Evolutionary conservation across 2,888 invertebrate species (phyloP).

Genomic region (Amphipyra tragopoginis): DNA sequence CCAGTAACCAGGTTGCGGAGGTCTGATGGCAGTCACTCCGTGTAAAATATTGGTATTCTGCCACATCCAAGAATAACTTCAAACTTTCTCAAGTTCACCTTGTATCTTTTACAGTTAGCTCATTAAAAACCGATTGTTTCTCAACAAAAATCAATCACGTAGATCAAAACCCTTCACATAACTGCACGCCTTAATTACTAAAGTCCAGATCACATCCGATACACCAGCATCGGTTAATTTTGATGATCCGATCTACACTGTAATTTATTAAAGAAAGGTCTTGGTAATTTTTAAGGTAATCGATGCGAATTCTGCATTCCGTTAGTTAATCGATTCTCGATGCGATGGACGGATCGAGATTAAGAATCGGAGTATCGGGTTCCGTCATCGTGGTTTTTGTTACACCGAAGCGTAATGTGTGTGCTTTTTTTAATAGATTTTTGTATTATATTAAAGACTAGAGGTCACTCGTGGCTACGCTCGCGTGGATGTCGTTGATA

Average conservation of each 20-base stretch:
- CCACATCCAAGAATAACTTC: too few relatives aligned
- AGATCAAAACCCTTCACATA: conserved; percentile 22
- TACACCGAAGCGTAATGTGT: conserved; percentile 54
- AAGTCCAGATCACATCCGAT: conserved; percentile 38
- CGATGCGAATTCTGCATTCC: conserved; percentile 68
- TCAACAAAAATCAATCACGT: conserved; percentile 45
- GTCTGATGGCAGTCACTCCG: too few relatives aligned
- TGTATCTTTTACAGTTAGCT: conserved; percentile 7
- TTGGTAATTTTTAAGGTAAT: conserved; percentile 57
- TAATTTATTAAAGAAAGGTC: conserved; percentile 63
- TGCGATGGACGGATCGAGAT: conserved; percentile 71
- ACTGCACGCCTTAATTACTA: conserved; percentile 47
- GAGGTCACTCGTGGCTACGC: too few relatives aligned
- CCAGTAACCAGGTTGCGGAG: too few relatives aligned
- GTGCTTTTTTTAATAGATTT: not conserved
- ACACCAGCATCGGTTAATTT: conserved; percentile 56
- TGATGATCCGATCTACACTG: conserved; percentile 58
- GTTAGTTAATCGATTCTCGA: conserved; percentile 72
- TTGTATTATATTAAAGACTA: not conserved
- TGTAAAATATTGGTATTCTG: too few relatives aligned
- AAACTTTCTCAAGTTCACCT: too few relatives aligned
- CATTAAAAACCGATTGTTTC: conserved; percentile 8
- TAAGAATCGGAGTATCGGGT: conserved; percentile 67
- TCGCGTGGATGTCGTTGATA: too few relatives aligned
- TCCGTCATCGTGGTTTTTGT: conserved; percentile 56